These are phyloP conservation scores for Pluvialis apricaria DNA, from an alignment of 2,113 vertebrate species.

Conservation along the genomic window DNA sequence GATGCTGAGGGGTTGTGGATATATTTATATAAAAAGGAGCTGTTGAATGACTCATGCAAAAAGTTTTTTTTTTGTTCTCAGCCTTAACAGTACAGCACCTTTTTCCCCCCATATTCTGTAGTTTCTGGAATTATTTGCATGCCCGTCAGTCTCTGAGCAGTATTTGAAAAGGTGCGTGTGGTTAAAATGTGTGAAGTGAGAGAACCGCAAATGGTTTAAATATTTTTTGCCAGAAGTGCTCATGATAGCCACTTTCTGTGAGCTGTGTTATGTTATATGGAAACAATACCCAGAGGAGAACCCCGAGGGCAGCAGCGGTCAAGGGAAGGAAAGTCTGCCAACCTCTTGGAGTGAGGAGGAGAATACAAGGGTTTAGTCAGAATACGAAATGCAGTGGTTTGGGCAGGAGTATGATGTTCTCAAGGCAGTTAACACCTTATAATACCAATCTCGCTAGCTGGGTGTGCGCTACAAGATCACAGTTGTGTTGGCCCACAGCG, in stretches of 20 bases:
- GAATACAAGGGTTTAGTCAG: background rate
- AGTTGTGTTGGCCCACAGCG: background rate
- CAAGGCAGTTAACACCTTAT: background rate
- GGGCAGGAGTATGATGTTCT: background rate
- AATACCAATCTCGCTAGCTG: background rate
- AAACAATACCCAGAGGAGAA: background rate
- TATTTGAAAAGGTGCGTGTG: background rate
- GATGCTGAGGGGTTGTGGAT: constrained; percentile 49
- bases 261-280: background rate
- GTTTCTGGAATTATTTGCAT: background rate
- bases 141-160: background rate
- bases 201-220: background rate
- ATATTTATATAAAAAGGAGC: constrained; percentile 48
- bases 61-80: constrained; percentile 14
- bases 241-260: background rate
- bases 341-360: background rate
- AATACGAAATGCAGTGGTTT: background rate
- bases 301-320: background rate
- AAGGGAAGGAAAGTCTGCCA: background rate
- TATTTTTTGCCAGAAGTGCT: background rate
- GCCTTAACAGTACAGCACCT: background rate
- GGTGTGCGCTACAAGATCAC: background rate
- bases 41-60: background rate
- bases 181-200: background rate
- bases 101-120: background rate